Conservation (phyloP, 2,113 vertebrate genomes). For the Mus pahari region DNA sequence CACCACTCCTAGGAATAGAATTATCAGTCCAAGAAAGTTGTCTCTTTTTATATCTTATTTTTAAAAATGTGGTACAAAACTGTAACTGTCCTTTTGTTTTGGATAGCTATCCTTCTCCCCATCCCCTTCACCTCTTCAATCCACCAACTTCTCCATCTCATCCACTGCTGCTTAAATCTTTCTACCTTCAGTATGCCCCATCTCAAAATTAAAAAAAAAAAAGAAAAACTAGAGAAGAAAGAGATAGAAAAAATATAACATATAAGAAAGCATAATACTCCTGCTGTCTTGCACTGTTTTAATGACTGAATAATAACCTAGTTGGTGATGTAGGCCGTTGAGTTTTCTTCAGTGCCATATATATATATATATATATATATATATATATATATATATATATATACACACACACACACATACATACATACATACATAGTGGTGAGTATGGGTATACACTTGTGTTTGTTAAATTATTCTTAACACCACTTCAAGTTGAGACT, state of each 20-base stretch:
- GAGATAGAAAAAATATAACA: not conserved
- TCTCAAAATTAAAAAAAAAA: not conserved
- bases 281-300: not conserved
- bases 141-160: not conserved
- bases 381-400: no score
- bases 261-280: not conserved
- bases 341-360: not conserved
- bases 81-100: not conserved
- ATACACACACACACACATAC: no score
- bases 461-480: not conserved
- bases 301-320: not conserved
- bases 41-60: not conserved
- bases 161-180: not conserved
- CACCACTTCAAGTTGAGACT: not conserved
- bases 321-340: not conserved
- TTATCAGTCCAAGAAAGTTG: not conserved
- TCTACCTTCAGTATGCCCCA: not conserved
- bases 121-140: not conserved
- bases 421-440: no score
- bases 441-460: not conserved
- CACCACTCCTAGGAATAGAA: not conserved
- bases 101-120: not conserved
- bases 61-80: not conserved
- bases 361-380: no score
- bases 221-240: not conserved